phyloP scores from a whole-genome alignment of 2,888 invertebrate species.

The Lapara coniferarum region DNA sequence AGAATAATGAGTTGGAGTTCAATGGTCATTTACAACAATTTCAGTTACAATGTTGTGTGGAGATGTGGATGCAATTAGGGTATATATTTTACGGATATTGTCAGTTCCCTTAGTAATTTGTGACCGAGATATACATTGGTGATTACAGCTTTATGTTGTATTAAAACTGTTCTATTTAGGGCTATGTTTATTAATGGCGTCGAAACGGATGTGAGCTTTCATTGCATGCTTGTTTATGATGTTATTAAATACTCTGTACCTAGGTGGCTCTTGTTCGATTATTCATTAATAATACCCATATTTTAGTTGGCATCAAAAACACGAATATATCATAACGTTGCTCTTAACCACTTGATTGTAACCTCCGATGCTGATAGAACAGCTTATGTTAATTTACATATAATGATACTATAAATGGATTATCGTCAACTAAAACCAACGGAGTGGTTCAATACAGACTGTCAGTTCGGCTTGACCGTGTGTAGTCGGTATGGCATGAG shows the following conservation, averaged over 20 bases:
- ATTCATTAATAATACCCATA: too few species aligned
- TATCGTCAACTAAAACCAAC: background rate
- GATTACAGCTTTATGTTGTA: background rate
- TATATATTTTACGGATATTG: background rate
- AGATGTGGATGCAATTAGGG: background rate
- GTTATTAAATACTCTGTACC: background rate
- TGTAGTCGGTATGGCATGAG: conserved; percentile 36
- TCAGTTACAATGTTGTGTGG: conserved; percentile 7
- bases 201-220: background rate
- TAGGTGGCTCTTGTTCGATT: too few species aligned
- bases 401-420: background rate
- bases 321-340: too few species aligned
- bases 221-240: background rate
- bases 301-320: too few species aligned
- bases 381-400: too few species aligned
- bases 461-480: conserved; percentile 39
- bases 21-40: conserved; percentile 16
- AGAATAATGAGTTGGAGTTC: conserved; percentile 6
- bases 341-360: too few species aligned
- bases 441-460: background rate
- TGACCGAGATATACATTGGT: background rate
- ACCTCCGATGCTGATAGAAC: too few species aligned
- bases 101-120: background rate
- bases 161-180: background rate
- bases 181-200: conserved; percentile 2